Base-by-base conservation (phyloP, 2,113 vertebrate genomes). In the Upupa epops region DNA sequence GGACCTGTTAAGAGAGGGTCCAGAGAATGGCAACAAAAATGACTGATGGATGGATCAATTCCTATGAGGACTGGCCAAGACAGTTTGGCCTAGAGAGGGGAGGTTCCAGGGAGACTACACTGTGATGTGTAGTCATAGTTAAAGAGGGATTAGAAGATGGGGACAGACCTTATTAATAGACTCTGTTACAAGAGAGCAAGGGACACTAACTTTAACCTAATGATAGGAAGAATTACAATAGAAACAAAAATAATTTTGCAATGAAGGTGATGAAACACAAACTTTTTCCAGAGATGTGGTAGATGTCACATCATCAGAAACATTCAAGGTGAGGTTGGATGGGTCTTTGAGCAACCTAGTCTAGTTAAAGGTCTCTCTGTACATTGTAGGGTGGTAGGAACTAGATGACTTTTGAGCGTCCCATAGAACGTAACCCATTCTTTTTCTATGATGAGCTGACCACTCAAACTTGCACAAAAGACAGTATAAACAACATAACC, bases 301-400 rank as follows among this genome's bases (percentile, higher is more conserved):
- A 22, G 17, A 37, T 56, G 32, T 3, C 13, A 12, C 42, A 63
- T 10, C 5, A 25, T 11, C 61, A 6, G 13, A 5, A 48, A 7
- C 10, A 7, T 6, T 26, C 32, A 4, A 51, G 7, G 25, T 8
- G 25, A 79, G 49, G 19, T 0, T 54, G 26, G 36, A 56, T 0
- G 0, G 8, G 3, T 24, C 46, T 81, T 14, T 29, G 20, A 45
- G 7, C 6, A 73, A 0, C 8, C 31, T 40, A 6, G 19, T 17
- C 4, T 1, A 54, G 16, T 2, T 42, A 42, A 42, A 42, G 40
- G 40, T 42, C 11, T 42, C 11, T 42, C 40, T 42, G 40, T 12
- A 12, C 40, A 42, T 42, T 8, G 31, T 28, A 66, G 8, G 8
- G 11, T 3, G 18, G 14, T 3, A 1, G 48, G 26, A 42, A 77